Conservation (phyloP, 2,113 vertebrate species). For the Nothocercus nigrocapillus region DNA sequence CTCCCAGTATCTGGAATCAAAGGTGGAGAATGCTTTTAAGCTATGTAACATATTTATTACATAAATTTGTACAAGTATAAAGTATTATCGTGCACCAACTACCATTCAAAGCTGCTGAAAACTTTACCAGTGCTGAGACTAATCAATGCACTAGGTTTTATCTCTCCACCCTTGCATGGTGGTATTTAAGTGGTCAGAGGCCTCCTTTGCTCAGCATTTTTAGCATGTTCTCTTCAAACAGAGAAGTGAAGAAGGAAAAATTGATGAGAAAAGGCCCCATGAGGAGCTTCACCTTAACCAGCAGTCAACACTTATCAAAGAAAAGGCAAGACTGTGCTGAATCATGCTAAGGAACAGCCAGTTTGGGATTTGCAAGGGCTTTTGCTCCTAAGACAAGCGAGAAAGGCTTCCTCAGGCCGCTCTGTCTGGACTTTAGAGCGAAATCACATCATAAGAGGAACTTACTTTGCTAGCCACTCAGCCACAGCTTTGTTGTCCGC, state of each 20-base stretch:
- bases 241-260: background rate
- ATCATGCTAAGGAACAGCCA: background rate
- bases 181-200: background rate
- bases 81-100: accelerated
- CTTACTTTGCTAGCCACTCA: conserved; percentile 96
- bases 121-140: background rate
- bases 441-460: background rate
- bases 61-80: too few relatives aligned
- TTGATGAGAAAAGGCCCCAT: background rate
- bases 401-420: background rate
- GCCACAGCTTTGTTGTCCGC: conserved; percentile 96
- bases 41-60: too few relatives aligned
- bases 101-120: background rate
- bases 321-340: background rate
- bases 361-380: background rate
- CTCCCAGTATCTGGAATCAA: too few relatives aligned
- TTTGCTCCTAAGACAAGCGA: background rate
- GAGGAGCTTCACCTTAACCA: background rate
- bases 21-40: too few relatives aligned
- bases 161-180: background rate
- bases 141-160: background rate
- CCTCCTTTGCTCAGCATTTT: background rate
- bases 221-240: background rate
- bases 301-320: background rate
- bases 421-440: background rate